Evolutionary conservation across 2,888 invertebrate genomes (phyloP), one percentile per base, ranked within the genome.

Genomic region (Rhyacophila evoluta): DNA sequence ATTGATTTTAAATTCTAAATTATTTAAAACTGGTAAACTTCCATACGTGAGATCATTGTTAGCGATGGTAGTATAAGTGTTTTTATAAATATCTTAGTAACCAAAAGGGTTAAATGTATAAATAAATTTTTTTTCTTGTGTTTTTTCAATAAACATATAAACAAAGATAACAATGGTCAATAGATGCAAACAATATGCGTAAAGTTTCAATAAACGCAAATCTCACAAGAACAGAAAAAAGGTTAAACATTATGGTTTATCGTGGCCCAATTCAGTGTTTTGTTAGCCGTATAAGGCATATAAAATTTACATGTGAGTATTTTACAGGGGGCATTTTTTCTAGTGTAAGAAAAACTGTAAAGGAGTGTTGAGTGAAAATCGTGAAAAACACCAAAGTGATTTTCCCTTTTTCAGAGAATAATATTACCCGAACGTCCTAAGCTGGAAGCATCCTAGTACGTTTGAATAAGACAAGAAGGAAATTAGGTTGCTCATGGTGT

Each of bases 251-350:
- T 55, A 55, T 55, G 55, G 55, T 55, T 55, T 55, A 55, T 55
- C 19, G 15, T 19, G 3, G 19, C 15, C 19, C 15, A 55, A 55
- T 55, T 55, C 55, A 55, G 55, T 55, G 55, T 55, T 55, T 19
- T 55, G 15, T 12, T 55, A 55, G 55, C 15, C 19, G 19, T 41
- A 41, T 55, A 55, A 55, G 55, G 19, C 19, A 25, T 25, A 55
- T 55, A 55, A 55, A 55, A 55, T 55, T 55, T 55, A 55, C 55
- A 55, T 55, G 55, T 55, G 2, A 55, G 55, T 55, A 55, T 55
- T 19, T 55, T 55, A 1, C 55, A 55, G 55, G 19, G 55, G 55
- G 19, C 55, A 55, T 15, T 55, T 19, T 55, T 55, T 55, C 19
- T 15, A 41, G 15, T 15, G 41, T 15, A 19, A 6, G 6, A 55